Evolutionary conservation across 2,888 invertebrate genomes (phyloP), one percentile per base, ranked within the genome.

Genomic region (Rambutsinella grinnellia): DNA sequence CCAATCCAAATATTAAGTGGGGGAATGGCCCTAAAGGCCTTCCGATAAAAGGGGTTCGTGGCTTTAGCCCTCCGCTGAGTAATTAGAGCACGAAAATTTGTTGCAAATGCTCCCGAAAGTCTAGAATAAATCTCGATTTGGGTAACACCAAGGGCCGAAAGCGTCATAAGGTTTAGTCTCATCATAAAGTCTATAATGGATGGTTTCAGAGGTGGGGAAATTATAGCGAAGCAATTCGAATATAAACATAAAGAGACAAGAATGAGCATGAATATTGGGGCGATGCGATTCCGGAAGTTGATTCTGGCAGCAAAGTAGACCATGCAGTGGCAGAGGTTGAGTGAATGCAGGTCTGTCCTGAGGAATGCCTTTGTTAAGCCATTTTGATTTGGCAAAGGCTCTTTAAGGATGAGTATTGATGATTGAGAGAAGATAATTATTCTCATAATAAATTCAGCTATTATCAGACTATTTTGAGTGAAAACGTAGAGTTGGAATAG

Each of bases 21-120:
- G 1, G 70, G 70, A 46, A 70, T 62, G 15, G 70, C 56, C 3
- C 10, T 17, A 26, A 70, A 70, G 27, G 47, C 17, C 23, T 70
- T 62, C 36, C 23, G 54, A 49, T 70, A 70, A 23, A 47, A 62
- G 8, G 2, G 2, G 5, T 28, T 44, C 10, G 47, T 44, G 19
- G 70, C 2, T 2, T 46, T 19, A 13, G 19, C 17, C 23, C 23
- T 47, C 62, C 70, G 56, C 47, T 70, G 21, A 17, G 28, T 70
- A 1, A 56, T 1, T 3, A 47, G 19, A 10, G 8, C 5, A 2
- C 10, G 17, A 47, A 47, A 17, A 10, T 3, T 21, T 49, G 62
- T 62, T 2, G 62, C 23, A 21, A 70, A 46, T 3, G 28, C 47
- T 17, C 54, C 70, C 21, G 56, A 46, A 13, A 62, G 23, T 6